Evolutionary conservation across 1,140 invertebrate genomes (phyloP).

Genomic region (Drosophila kepulauana): DNA sequence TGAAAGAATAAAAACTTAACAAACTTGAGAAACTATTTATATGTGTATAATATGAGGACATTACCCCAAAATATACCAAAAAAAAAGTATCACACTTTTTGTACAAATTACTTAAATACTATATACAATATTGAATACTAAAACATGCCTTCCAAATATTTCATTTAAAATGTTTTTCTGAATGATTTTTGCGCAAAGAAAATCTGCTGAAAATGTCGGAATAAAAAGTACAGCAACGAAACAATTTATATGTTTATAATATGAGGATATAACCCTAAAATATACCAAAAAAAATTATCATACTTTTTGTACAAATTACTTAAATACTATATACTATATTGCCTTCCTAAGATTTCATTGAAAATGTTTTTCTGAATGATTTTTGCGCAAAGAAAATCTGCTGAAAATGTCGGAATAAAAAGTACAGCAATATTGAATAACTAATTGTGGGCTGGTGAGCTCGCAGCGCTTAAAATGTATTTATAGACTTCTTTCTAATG

Average conservation of each 20-base stretch:
- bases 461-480: background rate
- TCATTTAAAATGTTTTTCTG: background rate
- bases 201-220: background rate
- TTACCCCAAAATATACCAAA: no score
- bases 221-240: background rate
- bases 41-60: no score
- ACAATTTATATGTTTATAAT: no score
- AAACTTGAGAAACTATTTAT: no score
- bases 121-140: no score
- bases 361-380: background rate
- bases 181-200: background rate
- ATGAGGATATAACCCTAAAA: no score
- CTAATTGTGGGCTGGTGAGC: background rate
- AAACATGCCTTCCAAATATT: background rate
- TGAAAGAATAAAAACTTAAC: no score
- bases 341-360: background rate
- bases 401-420: background rate
- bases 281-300: no score
- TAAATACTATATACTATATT: no score
- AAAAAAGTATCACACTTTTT: no score
- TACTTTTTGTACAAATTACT: no score
- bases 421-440: background rate
- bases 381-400: background rate
- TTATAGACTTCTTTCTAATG: conserved; percentile 7
- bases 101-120: no score